A percentile compares a stretch with the other conserved stretches of the same genome.
These are phyloP conservation scores for Notocelia uddmanniana DNA, from an alignment of 2,888 invertebrate species.

Conservation along the genomic window DNA sequence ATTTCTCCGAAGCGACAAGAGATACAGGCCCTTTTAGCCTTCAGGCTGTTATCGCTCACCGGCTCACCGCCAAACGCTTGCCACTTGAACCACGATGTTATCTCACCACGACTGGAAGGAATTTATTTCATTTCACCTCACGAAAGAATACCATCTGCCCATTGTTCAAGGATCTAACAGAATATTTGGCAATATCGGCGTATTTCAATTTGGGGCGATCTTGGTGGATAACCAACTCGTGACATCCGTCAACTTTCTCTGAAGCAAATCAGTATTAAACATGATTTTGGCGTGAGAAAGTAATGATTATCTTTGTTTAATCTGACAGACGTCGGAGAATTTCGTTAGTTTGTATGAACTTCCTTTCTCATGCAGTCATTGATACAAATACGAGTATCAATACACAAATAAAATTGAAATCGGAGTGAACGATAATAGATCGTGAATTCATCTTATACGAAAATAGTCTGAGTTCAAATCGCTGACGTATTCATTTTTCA, in stretches of 20 bases:
- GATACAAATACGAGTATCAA: neutral
- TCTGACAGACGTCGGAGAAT: constrained; percentile 33
- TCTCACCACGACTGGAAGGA: constrained; percentile 50
- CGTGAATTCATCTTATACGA: too few relatives aligned
- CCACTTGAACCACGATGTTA: constrained; percentile 45
- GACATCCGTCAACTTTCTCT: constrained; percentile 52
- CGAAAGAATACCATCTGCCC: constrained; percentile 46
- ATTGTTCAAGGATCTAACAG: constrained; percentile 49
- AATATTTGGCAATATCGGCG: constrained; percentile 49
- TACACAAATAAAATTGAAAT: neutral
- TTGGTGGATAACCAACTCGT: constrained; percentile 47
- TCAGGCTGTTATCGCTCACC: too few relatives aligned
- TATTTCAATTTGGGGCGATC: constrained; percentile 43
- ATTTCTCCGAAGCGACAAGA: too few relatives aligned
- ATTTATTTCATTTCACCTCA: constrained; percentile 53
- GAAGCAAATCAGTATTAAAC: constrained; percentile 44
- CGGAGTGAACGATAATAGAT: neutral
- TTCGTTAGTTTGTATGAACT: neutral
- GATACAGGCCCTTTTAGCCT: too few relatives aligned
- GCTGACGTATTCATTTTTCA: too few relatives aligned
- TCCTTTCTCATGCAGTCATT: neutral
- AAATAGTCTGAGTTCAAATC: too few relatives aligned
- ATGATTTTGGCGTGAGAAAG: constrained; percentile 42
- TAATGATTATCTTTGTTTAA: constrained; percentile 37
- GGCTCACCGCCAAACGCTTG: constrained; percentile 3